Evolutionary conservation across 2,797 vertebrate species (phyloP), one percentile per base, ranked within the genome.

Genomic region (Lates japonicus): DNA sequence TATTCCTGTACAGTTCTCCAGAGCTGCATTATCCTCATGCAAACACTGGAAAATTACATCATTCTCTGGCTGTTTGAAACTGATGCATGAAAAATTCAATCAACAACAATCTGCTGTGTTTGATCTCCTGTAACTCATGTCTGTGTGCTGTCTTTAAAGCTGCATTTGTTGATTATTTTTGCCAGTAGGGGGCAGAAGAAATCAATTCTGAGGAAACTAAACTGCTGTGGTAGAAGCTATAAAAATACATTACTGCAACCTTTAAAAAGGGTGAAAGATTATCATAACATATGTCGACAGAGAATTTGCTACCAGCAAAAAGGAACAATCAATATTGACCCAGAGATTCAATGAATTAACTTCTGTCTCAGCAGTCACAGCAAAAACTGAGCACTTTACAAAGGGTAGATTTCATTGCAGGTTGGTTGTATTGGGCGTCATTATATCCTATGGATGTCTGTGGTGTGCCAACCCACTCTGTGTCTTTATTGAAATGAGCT

Each of bases 81-180:
- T n/a, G 52, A 64, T 49, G 80, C 78, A 83, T 59, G 35, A 31
- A 0, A 11, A 51, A 64, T 44, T 59, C 20, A 66, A 59, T 48
- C 71, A 62, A 29, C 7, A 65, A 5, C 13, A 22, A 70, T 51
- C 46, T 25, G 72, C 52, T 20, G 20, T 33, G 33, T 77, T 61
- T 67, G n/a, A 51, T 65, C 22, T 22, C 68, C 41, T 76, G n/a
- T 71, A 37, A 68, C 16, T 44, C 62, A 1, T 48, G 48, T 77
- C 42, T 70, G 35, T 57, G 35, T 70, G 31, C 54, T 39, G 4
- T 35, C 49, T 73, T 33, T 31, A 44, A 68, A 68, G 14, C 25
- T 16, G 31, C 42, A 16, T 31, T 44, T 17, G 42, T 12, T 14
- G 12, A n/a, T 59, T 37, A 37, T 29, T 29, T 29, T 29, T 29